Evolutionary conservation across 2,113 vertebrate species (phyloP), one percentile per base, ranked within the genome.

Genomic region (Bubo scandiacus): DNA sequence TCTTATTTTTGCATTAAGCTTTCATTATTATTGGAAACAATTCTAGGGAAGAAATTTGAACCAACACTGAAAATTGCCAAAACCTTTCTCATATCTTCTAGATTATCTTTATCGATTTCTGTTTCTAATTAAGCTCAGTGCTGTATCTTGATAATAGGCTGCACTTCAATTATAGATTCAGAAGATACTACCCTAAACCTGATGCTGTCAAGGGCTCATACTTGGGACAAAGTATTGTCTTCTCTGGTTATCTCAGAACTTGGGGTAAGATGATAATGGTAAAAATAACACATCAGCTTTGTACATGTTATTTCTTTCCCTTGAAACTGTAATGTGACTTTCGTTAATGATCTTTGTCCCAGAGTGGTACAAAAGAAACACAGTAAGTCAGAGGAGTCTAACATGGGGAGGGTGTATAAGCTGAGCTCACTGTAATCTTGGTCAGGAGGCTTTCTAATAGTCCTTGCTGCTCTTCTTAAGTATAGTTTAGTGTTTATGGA

Each of bases 41-140:
- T 84, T 83, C 72, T 74, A 88, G 57, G 83, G 61, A 36, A 89
- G 97, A 91, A 95, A 95, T 85, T 42, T 84, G 88, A 97, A 70
- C 94, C 75, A 52, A 36, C 61, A 16, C 27, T 87, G 86, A 81
- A 92, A 93, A 89, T 68, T 61, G 57, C 80, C 59, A n/a, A 92
- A 67, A 55, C 77, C 86, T 84, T 83, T 91, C 80, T 93, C 27
- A 40, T 92, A 81, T 51, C 40, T 88, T 88, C 47, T 88, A 40
- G 59, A 75, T 90, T 58, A 84, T 75, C 88, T 84, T 62, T 70
- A 91, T 96, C 2, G 91, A 95, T 96, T 88, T 81, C 85, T 22
- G 43, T 75, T 82, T 93, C 89, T 94, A 93, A 94, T 93, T 92
- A 95, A 94, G 63, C 74, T 54, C 77, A 45, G 74, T 62, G 85